These are phyloP conservation scores for Corythornis vintsioides DNA, from an alignment of 2,113 vertebrate species.

Conservation along the genomic window DNA sequence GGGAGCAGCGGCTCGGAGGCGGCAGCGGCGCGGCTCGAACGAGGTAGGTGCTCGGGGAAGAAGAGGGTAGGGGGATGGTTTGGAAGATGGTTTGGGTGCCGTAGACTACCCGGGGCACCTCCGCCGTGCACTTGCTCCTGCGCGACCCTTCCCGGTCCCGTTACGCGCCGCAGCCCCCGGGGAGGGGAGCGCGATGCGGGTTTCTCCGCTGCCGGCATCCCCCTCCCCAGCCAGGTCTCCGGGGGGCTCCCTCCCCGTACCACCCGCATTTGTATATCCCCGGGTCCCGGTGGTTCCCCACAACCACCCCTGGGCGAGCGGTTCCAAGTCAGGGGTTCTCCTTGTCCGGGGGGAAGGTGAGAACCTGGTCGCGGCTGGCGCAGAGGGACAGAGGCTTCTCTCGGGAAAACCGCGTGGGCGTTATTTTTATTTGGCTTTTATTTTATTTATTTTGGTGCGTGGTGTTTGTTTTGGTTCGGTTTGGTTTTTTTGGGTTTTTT, in stretches of 20 bases:
- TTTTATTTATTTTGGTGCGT: too few relatives aligned
- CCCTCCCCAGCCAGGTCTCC: too few relatives aligned
- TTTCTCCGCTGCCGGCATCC: background rate
- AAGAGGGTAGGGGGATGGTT: too few relatives aligned
- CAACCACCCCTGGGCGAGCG: too few relatives aligned
- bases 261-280: background rate
- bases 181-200: background rate
- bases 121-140: background rate
- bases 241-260: too few relatives aligned
- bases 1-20: background rate
- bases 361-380: background rate
- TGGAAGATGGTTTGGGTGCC: too few relatives aligned
- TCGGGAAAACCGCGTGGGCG: rapidly evolving
- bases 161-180: background rate
- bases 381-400: rapidly evolving
- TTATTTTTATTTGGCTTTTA: background rate
- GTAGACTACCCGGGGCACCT: too few relatives aligned
- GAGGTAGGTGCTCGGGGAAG: background rate
- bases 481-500: background rate
- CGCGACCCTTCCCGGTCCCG: background rate
- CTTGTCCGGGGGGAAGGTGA: rapidly evolving
- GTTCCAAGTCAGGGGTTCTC: background rate
- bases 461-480: too few relatives aligned
- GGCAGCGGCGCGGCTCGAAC: background rate
- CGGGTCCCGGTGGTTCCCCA: too few relatives aligned